A percentile compares a stretch with the other conserved stretches of the same genome.
These are phyloP conservation scores for Zeuzera pyrina DNA, from an alignment of 2,888 invertebrate genomes.

Conservation along the genomic window DNA sequence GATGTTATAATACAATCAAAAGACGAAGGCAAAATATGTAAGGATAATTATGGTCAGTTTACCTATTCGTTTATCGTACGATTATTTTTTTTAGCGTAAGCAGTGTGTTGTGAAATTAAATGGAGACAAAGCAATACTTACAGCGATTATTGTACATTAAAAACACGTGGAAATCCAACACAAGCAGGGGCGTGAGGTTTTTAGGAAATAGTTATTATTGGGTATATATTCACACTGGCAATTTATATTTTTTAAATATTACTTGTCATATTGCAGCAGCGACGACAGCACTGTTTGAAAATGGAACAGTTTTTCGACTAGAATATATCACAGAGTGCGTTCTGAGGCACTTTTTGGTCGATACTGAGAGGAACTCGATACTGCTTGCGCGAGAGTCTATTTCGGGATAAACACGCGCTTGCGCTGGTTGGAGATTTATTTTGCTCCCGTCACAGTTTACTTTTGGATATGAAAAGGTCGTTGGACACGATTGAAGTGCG, in stretches of 20 bases:
- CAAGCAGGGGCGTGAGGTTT: conserved; percentile 31
- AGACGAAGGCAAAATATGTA: no score
- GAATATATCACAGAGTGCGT: conserved; percentile 55
- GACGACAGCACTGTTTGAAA: conserved; percentile 23
- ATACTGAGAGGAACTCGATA: conserved; percentile 62
- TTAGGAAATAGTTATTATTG: no score
- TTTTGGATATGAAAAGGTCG: conserved; percentile 66
- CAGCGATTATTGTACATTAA: conserved; percentile 48
- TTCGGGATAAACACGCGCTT: conserved; percentile 45
- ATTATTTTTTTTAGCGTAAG: no score
- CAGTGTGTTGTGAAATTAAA: no score
- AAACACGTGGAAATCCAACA: conserved; percentile 45
- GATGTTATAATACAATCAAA: no score
- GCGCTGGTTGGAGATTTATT: conserved; percentile 39
- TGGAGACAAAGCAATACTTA: conserved; percentile 65
- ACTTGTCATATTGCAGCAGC: conserved; percentile 54
- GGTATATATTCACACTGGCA: no score
- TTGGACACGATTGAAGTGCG: conserved; percentile 53
- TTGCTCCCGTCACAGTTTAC: conserved; percentile 56
- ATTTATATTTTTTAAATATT: conserved; percentile 17
- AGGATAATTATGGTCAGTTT: no score
- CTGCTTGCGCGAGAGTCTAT: conserved; percentile 46
- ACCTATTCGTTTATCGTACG: no score
- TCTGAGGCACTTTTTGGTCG: conserved; percentile 34
- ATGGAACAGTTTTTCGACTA: conserved; percentile 38